Conservation (phyloP, 2,888 invertebrate genomes). For the Tetragnatha montana region DNA sequence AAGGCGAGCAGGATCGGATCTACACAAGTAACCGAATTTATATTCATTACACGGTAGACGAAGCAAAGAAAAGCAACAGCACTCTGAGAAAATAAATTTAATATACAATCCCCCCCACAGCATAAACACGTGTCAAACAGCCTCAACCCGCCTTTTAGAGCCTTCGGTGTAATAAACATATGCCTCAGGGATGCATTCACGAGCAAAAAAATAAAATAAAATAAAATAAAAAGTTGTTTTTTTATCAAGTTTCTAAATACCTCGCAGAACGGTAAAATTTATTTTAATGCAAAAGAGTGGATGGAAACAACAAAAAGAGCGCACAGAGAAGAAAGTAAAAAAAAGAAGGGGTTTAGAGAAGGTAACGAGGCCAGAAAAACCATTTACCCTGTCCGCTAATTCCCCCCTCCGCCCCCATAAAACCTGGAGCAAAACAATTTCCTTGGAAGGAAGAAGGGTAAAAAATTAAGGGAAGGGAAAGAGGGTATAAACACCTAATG, state of each 20-base stretch:
- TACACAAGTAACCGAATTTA: background rate
- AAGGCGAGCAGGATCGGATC: background rate
- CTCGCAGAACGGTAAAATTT: background rate
- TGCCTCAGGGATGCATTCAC: background rate
- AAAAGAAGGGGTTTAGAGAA: constrained; percentile 32
- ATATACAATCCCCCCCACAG: background rate
- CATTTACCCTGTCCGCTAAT: constrained; percentile 67
- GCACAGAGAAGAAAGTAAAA: constrained; percentile 23
- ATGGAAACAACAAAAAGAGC: constrained; percentile 31
- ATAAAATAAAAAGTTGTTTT: too few relatives aligned
- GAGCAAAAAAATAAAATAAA: background rate
- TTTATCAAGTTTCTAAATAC: background rate
- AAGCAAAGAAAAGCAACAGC: background rate
- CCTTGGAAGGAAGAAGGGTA: constrained; percentile 46
- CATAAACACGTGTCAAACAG: background rate
- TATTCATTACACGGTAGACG: background rate
- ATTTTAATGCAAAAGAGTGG: background rate
- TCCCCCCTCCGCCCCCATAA: constrained; percentile 51
- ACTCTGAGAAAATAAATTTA: background rate
- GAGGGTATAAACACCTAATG: constrained; percentile 64
- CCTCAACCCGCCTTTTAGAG: background rate
- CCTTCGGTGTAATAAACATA: background rate
- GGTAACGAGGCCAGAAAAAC: constrained; percentile 65
- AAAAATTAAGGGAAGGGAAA: constrained; percentile 43
- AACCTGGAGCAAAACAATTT: constrained; percentile 63